Evolutionary conservation across 1,140 invertebrate genomes (phyloP), one percentile per base, ranked within the genome.

Genomic region (Drosophila bipectinata): DNA sequence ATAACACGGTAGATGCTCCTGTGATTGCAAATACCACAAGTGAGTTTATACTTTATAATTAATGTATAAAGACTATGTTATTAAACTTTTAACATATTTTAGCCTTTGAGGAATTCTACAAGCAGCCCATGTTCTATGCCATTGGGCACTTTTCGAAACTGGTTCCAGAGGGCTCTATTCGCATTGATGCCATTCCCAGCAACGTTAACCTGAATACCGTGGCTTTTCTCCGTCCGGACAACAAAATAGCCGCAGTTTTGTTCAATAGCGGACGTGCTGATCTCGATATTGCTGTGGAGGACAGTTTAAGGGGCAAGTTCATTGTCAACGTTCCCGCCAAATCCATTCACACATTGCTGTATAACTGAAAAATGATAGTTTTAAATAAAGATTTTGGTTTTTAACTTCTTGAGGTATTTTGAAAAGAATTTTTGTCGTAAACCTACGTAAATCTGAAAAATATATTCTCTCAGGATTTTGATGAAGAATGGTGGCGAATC

Each of bases 121-220:
- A 98, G 81, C 96, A 98, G 72, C 97, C 97, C 1, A 96, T 97
- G 94, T 98, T 95, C 91, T 98, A 98, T 91, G 94, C 94, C 3
- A 93, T 98, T 79, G 96, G 95, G 0, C 98, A 98, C 92, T 97
- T 98, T 77, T 96, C 96, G 21, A 97, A 96, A 92, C 97, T 97
- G 77, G 92, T 97, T 21, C 93, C 94, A 1, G 93, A 93, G 64
- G 94, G 93, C 32, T 96, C 96, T 0, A 54, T 90, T 1, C 92
- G 94, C 1, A 92, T 94, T 8, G 66, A 90, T 28, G 92, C 89
- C 1, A 34, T 80, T 4, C 61, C 72, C 34, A 80, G 77, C 14
- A 87, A 82, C 26, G 54, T 81, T 8, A 83, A 85, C 47, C 60
- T 91, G 39, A 69, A 89, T 54, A 75, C 91, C 3, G 89, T 93